Evolutionary conservation across 2,888 invertebrate genomes (phyloP), one percentile per base, ranked within the genome.

Genomic region (Tridacna crocea): DNA sequence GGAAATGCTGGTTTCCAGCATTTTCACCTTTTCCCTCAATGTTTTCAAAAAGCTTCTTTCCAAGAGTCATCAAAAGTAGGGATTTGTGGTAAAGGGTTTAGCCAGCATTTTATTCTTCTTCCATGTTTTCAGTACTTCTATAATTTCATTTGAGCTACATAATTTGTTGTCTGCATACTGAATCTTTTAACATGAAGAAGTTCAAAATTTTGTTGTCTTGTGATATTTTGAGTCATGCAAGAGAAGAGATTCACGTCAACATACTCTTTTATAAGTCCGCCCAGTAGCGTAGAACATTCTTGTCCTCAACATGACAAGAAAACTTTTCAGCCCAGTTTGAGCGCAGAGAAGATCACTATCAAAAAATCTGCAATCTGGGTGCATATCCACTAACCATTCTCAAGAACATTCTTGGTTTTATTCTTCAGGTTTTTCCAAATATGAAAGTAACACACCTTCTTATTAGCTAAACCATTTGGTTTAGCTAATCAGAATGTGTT

Each of bases 201-300:
- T n/a, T 10, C 10, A n/a, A n/a, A n/a, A n/a, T n/a, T 55, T 19
- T n/a, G 10, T 19, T 19, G n/a, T 55, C 19, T 17, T 10, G 55
- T 17, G 2, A 55, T 6, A n/a, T 55, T 2, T 19, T 55, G 19
- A 55, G n/a, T n/a, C 17, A 55, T n/a, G 55, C n/a, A 19, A n/a
- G 55, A 55, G 55, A 55, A 4, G 36, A 63, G 24, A 63, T 63
- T n/a, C 24, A 63, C 8, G 22, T n/a, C 4, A n/a, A 63, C 63
- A n/a, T 24, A 15, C 13, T 22, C 22, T 63, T n/a, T 4, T 19
- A 63, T 26, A 12, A 27, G 27, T 68, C 68, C 68, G 68, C 68
- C 68, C 68, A 68, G 46, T 68, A 68, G 68, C n/a, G 68, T 68
- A 68, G 68, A 68, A 26, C 36, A 26, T 65, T 36, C 65, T 27